Base-by-base conservation (phyloP, 2,113 vertebrate genomes). In the Chlamydotis undulata region DNA sequence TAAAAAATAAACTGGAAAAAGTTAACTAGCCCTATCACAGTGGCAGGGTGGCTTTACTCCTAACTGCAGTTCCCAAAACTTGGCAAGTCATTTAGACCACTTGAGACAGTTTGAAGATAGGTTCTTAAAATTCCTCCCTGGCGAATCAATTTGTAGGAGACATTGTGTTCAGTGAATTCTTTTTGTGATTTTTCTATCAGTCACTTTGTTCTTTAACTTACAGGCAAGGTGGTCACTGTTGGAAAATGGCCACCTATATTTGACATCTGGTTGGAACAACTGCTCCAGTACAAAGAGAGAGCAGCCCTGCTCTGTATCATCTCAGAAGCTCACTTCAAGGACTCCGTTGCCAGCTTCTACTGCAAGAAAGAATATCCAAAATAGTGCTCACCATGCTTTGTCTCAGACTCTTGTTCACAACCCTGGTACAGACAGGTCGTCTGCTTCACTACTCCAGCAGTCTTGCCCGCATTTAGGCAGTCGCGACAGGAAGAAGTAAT, bases 121-220 rank as follows among this genome's bases (percentile, higher is more conserved):
- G 19, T 90, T 80, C 85, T 75, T 84, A 10, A 67, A 80, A 39
- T 52, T 90, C 21, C 5, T 81, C 26, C 33, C 12, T 3, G 22
- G 22, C 73, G 33, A 83, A 39, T 43, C n/a, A 17, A 12, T 73
- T 81, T 65, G 23, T 50, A 56, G 28, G 35, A 73, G 37, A 31
- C 25, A 14, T 4, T 28, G 10, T 35, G 16, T 68, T 26, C 19
- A 39, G 19, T 0, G 0, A 81, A 76, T 28, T 52, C 15, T 18
- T 90, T 7, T 2, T 50, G 22, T 10, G 9, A 61, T 64, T 71
- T 84, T 70, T 73, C 21, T 68, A 5, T 69, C 26, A 31, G 35
- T 81, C 69, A 41, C 41, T 94, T 95, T 93, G 19, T 79, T 89
- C 73, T 93, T 89, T 75, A 78, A 79, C 29, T 75, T 79, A 21